Conservation (phyloP, 2,888 invertebrate species). For the Plusia festucae region DNA sequence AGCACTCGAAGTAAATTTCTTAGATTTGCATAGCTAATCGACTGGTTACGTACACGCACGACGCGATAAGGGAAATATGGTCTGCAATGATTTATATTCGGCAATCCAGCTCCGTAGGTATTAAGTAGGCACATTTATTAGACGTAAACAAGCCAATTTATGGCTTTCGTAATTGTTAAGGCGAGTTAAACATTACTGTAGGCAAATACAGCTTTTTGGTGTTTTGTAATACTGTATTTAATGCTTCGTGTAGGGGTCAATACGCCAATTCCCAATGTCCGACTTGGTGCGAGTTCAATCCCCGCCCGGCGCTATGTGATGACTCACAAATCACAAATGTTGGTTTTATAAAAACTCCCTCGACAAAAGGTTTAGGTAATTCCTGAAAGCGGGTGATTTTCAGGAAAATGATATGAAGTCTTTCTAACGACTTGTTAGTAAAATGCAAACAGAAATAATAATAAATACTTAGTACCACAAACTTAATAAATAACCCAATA, state of each 20-base stretch:
- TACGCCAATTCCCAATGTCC: too few species aligned
- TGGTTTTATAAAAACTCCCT: too few species aligned
- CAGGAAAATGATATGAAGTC: too few species aligned
- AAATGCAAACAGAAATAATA: too few species aligned
- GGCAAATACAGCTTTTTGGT: background rate
- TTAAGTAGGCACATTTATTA: slow-evolving; percentile 70
- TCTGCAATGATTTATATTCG: slow-evolving; percentile 74
- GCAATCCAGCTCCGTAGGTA: slow-evolving; percentile 53
- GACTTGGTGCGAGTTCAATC: background rate
- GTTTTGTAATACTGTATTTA: background rate
- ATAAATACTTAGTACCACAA: too few species aligned
- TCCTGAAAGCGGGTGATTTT: too few species aligned
- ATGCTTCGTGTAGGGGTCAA: too few species aligned
- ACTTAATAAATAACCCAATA: too few species aligned
- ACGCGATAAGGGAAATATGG: slow-evolving; percentile 73
- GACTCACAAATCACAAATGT: too few species aligned
- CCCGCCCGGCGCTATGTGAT: background rate
- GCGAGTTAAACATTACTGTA: slow-evolving; percentile 15
- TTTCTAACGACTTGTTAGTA: too few species aligned
- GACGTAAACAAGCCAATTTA: slow-evolving; percentile 69
- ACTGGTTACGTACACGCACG: slow-evolving; percentile 70
- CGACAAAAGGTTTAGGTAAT: too few species aligned
- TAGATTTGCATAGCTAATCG: slow-evolving; percentile 82
- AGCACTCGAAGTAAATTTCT: slow-evolving; percentile 71
- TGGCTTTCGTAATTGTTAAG: slow-evolving; percentile 49